A percentile compares a stretch with the other conserved stretches of the same genome.
phyloP scores from a whole-genome alignment of 2,113 vertebrate genomes.

The Semnornis frantzii region DNA sequence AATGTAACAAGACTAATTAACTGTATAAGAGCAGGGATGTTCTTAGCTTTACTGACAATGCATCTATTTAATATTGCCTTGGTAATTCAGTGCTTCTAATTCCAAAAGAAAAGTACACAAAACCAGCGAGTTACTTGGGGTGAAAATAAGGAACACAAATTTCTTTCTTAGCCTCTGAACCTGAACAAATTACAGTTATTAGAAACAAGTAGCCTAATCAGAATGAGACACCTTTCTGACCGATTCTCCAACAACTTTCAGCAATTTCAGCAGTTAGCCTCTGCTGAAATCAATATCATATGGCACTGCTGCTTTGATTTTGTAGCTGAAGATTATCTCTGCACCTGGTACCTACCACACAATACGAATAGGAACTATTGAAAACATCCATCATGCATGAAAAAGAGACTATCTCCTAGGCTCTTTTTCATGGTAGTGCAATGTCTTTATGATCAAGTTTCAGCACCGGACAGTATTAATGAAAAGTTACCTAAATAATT shows the following conservation, averaged over 20 bases:
- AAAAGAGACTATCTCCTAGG: neutral
- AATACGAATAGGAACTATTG: neutral
- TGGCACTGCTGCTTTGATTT: neutral
- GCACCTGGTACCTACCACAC: neutral
- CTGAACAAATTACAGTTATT: constrained; percentile 26
- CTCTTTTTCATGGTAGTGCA: neutral
- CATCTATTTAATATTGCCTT: constrained; percentile 20
- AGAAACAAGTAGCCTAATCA: neutral
- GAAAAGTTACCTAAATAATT: neutral
- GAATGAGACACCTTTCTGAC: neutral
- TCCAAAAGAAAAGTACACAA: neutral
- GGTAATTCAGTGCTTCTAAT: constrained; percentile 1
- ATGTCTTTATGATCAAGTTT: neutral
- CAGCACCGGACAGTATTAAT: neutral
- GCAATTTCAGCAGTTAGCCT: neutral
- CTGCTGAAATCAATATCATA: neutral
- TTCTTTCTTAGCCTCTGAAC: constrained; percentile 34
- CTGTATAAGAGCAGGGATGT: constrained; percentile 40
- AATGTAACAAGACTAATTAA: constrained; percentile 64
- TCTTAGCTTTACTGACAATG: neutral
- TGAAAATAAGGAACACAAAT: neutral
- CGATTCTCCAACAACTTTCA: neutral
- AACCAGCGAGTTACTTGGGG: neutral
- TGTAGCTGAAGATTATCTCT: neutral
- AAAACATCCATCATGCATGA: neutral